Evolutionary conservation across 2,113 vertebrate species (phyloP).

Genomic region (Hippocampus abdominalis): DNA sequence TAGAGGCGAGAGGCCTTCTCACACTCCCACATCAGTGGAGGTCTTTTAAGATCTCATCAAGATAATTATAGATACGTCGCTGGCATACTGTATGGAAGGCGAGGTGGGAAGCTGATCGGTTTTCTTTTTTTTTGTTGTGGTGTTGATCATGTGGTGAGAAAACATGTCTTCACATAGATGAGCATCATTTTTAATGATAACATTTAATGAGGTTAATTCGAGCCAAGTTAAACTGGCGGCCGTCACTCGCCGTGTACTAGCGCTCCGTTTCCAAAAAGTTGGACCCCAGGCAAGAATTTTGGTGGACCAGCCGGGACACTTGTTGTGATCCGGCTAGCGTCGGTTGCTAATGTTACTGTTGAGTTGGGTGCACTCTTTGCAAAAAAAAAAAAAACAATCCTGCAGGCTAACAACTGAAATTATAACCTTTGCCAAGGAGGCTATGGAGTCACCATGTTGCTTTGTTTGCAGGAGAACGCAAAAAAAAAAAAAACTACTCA

Average conservation of each 20-base stretch:
- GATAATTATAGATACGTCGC: conserved; percentile 47
- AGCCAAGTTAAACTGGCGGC: too few relatives aligned
- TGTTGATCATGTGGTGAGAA: too few relatives aligned
- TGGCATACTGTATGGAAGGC: conserved; percentile 29
- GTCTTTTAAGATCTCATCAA: conserved; percentile 78
- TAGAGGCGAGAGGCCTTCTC: conserved; percentile 61
- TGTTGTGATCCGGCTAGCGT: background rate
- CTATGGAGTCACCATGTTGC: background rate
- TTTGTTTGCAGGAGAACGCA: background rate
- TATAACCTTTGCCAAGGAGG: background rate
- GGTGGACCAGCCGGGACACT: background rate
- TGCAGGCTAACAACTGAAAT: background rate
- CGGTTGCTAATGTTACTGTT: background rate
- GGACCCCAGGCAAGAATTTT: background rate
- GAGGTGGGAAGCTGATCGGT: conserved; percentile 6
- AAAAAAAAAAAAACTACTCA: background rate
- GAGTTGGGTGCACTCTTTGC: background rate
- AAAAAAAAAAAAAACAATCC: background rate
- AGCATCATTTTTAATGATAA: too few relatives aligned
- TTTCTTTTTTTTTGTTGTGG: too few relatives aligned
- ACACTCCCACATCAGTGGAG: conserved; percentile 85
- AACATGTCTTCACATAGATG: too few relatives aligned
- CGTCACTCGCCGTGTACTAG: background rate
- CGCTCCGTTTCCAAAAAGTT: background rate
- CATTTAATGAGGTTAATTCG: too few relatives aligned